Evolutionary conservation across 2,113 vertebrate species (phyloP), one percentile per base, ranked within the genome.

Genomic region (Tychaedon coryphoeus): DNA sequence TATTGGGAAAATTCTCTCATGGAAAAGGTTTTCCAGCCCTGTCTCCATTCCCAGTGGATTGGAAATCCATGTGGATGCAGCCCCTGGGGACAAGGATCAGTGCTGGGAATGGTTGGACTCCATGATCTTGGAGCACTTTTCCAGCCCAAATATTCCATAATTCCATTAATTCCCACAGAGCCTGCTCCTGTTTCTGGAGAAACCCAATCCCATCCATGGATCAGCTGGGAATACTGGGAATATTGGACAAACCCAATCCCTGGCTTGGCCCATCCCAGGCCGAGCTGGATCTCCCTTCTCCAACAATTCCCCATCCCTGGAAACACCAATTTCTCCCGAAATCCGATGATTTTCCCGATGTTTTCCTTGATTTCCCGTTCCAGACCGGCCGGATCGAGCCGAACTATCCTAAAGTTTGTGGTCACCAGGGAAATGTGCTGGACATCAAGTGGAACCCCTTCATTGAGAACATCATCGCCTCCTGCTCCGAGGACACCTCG

Each of bases 401-500:
- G 11, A 99, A 99, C 93, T 98, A 99, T 96, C 99, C 99, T 53
- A 99, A 99, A 93, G 98, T 99, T 36, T 99, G 99, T 0, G 99
- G 99, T 4, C 11, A 99, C 97, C 99, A 99, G 74, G 99, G 99
- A 65, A 99, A 99, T 0, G 99, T 99, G 29, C 98, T 99, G 96
- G 99, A 99, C 71, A 99, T 99, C 98, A 99, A 99, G 88, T 99
- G 99, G 99, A 99, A 99, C 40, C 99, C 99, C n/a, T 99, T 99
- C 97, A 98, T 99, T 62, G 99, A 99, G 86, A 99, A 99, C 98
- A 98, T 99, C 97, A 98, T 99, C 2, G 99, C 99, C 0, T 99
- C 99, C 0, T 99, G 99, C 97, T 99, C 99, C 0, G 99, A 99
- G 88, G 99, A 99, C 96, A 98, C 98, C 3, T 99, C 99, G 72